Base-by-base conservation (phyloP, 2,113 vertebrate species). In the Sarotherodon lohbergeri region DNA sequence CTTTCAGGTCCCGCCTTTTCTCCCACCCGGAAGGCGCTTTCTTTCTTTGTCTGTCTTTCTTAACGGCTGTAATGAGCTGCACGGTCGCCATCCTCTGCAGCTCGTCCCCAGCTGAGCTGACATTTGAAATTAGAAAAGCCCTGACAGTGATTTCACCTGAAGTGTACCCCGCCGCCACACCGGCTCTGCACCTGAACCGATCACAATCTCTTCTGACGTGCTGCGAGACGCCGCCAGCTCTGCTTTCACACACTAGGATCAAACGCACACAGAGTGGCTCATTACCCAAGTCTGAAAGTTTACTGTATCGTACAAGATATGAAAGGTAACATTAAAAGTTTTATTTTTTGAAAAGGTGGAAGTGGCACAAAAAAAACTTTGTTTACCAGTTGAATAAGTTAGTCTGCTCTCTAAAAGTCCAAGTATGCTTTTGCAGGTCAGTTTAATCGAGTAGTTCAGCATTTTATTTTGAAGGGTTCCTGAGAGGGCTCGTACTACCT, bases 281-380 rank as follows among this genome's bases (percentile, higher is more conserved):
- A 19, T 63, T 76, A 80, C 48, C 7, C 61, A 63, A 48, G 55
- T 61, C 66, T 85, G 29, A 46, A 39, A 17, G 52, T 78, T 78
- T 78, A 78, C 73, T 52, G 43, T 78, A 34, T 78, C 2, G 2
- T 78, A 13, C 16, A 13, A 9, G 27, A n/a, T 13, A 78, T 52
- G 17, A 78, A 78, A 34, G 66, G 46, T 19, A 29, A 83, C 54
- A 8, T 50, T 79, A 17, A 34, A 29, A 78, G 71, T 57, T 78
- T 12, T 39, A 36, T 43, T n/a, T 84, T 85, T 80, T 61, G 3
- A 88, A 27, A 43, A 59, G 52, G 24, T 59, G 11, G 13, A 80
- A 88, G 89, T 80, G 3, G 86, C 88, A 93, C 86, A 93, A 87
- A 85, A 87, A 82, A 13, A 78, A 3, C 1, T n/a, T 73, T 73